These are phyloP conservation scores for Cossypha dichroa DNA, from an alignment of 2,797 vertebrate species.

Conservation along the genomic window DNA sequence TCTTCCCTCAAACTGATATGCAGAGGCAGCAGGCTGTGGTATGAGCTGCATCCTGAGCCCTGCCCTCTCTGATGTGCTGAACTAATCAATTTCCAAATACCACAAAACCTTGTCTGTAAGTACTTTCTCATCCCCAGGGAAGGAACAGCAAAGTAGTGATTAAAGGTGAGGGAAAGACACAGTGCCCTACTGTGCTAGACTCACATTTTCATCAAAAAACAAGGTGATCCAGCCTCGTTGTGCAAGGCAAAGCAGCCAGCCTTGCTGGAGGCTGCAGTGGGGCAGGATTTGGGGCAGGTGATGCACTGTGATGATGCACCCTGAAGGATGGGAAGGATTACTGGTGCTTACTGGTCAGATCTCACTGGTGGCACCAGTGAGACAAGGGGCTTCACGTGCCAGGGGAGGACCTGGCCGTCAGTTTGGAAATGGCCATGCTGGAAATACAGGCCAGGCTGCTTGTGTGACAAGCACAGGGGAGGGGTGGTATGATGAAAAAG, in stretches of 20 bases:
- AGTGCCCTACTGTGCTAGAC: background rate
- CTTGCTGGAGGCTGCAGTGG: background rate
- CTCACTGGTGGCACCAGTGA: background rate
- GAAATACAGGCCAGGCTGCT: background rate
- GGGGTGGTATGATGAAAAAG: background rate
- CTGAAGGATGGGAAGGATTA: background rate
- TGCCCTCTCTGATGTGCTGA: background rate
- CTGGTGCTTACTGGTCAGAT: accelerated
- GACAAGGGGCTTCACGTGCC: accelerated
- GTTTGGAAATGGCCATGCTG: background rate
- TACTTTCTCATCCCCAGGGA: background rate
- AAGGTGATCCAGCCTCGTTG: background rate
- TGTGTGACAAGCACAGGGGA: background rate
- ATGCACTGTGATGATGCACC: background rate
- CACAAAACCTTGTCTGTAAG: background rate
- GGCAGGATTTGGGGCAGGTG: background rate
- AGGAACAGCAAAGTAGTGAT: background rate
- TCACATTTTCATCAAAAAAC: background rate
- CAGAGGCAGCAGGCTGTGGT: background rate
- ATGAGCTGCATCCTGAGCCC: background rate
- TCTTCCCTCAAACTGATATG: background rate
- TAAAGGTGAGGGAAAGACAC: background rate
- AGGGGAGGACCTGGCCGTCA: background rate
- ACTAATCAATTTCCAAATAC: background rate
- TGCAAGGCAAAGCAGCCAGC: background rate